A percentile compares a stretch with the other conserved stretches of the same genome.
phyloP scores from a whole-genome alignment of 2,113 vertebrate species.

The Bubo bubo region DNA sequence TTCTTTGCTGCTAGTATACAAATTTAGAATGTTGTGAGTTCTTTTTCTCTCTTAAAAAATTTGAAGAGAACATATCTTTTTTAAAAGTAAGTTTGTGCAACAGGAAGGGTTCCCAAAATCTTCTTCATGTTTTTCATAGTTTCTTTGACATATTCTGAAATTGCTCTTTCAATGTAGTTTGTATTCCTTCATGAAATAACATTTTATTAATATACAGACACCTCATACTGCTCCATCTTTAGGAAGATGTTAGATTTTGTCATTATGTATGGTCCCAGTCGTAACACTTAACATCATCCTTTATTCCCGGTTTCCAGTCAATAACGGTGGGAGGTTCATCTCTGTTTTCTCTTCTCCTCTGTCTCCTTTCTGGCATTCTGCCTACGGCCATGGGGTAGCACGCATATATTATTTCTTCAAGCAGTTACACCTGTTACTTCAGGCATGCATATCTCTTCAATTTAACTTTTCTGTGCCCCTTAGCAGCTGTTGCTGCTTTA shows the following conservation, averaged over 20 bases:
- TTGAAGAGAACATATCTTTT: neutral
- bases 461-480: neutral
- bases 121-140: neutral
- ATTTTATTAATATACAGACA: neutral
- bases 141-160: neutral
- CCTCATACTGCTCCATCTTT: neutral
- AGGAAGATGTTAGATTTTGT: neutral
- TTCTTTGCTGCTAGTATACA: neutral
- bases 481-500: slow-evolving; percentile 29
- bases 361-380: neutral
- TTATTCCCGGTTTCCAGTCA: neutral
- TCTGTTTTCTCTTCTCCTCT: neutral
- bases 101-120: neutral
- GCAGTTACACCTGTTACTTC: neutral
- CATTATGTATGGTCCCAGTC: neutral
- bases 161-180: neutral
- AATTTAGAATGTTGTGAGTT: neutral
- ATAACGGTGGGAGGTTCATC: neutral
- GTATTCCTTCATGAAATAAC: neutral
- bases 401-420: neutral
- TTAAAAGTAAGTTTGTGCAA: neutral
- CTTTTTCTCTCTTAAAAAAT: neutral
- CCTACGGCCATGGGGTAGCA: neutral
- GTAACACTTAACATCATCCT: neutral
- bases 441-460: neutral